These are phyloP conservation scores for Acanthoscelides obtectus DNA, from an alignment of 2,888 invertebrate species.

Conservation along the genomic window DNA sequence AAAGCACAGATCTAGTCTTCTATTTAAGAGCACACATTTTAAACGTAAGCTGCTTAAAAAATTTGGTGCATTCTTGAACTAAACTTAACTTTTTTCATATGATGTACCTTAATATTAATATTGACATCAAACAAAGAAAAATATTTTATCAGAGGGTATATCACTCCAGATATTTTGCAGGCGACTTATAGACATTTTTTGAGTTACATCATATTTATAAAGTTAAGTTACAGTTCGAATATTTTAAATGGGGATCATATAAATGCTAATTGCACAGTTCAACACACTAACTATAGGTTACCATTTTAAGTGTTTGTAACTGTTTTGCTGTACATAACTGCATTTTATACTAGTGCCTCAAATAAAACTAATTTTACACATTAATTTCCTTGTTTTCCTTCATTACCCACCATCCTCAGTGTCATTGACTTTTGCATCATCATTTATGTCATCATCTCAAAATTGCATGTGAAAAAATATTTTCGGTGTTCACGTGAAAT, in stretches of 20 bases:
- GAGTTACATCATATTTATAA: neutral
- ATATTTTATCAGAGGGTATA: too few relatives aligned
- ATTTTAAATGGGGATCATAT: neutral
- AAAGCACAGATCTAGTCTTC: neutral
- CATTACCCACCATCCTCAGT: neutral
- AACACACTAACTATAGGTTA: neutral
- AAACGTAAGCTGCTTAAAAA: neutral
- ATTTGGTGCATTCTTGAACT: neutral
- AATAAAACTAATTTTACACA: neutral
- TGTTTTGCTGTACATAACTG: neutral
- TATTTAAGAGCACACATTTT: neutral
- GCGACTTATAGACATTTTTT: too few relatives aligned
- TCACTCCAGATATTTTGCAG: too few relatives aligned
- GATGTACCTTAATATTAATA: too few relatives aligned
- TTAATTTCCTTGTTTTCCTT: neutral
- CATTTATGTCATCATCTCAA: neutral
- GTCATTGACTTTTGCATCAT: neutral
- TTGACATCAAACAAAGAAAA: too few relatives aligned
- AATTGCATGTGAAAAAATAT: neutral
- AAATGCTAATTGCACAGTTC: neutral
- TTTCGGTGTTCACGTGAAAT: neutral
- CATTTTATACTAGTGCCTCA: neutral
- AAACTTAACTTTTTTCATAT: neutral
- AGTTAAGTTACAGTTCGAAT: neutral
- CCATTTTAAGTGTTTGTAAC: neutral